These are phyloP conservation scores for Sciurus vulgaris DNA, from an alignment of 2,797 vertebrate genomes.

Conservation along the genomic window DNA sequence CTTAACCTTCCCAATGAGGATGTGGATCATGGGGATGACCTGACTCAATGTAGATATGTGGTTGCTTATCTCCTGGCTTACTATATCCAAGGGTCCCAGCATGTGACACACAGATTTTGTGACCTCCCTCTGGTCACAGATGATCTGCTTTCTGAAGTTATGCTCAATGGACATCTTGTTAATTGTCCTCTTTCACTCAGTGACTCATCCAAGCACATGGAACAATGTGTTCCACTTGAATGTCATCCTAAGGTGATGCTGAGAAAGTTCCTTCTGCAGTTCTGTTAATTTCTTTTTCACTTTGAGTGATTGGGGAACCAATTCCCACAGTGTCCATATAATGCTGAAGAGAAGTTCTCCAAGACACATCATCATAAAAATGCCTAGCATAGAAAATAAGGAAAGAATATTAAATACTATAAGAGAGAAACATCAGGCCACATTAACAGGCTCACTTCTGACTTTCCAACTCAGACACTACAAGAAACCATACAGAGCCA, in stretches of 20 bases:
- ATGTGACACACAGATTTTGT: constrained; percentile 98
- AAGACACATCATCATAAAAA: too few species aligned
- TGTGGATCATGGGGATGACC: constrained; percentile 97
- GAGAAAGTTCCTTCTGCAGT: too few species aligned
- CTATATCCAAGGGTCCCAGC: constrained; percentile 96
- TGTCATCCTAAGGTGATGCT: constrained; percentile 92
- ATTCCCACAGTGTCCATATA: constrained; percentile 96
- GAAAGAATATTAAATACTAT: too few species aligned
- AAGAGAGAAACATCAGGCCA: too few species aligned
- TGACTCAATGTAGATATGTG: constrained; percentile 96
- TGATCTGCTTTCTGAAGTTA: constrained; percentile 97
- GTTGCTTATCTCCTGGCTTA: constrained; percentile 96
- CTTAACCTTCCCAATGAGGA: constrained; percentile 96
- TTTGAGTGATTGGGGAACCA: constrained; percentile 94
- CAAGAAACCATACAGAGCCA: too few species aligned
- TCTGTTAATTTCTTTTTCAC: constrained; percentile 94
- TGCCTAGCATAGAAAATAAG: too few species aligned
- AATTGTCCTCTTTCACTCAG: constrained; percentile 97
- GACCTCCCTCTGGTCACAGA: constrained; percentile 98
- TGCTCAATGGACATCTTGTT: constrained; percentile 97
- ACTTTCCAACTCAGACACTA: too few species aligned
- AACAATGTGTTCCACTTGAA: constrained; percentile 97
- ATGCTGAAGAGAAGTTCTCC: constrained; percentile 96
- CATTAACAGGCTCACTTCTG: too few species aligned
- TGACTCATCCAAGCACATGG: constrained; percentile 96